Conservation (phyloP, 2,797 vertebrate species). For the Esox masquinongy region DNA sequence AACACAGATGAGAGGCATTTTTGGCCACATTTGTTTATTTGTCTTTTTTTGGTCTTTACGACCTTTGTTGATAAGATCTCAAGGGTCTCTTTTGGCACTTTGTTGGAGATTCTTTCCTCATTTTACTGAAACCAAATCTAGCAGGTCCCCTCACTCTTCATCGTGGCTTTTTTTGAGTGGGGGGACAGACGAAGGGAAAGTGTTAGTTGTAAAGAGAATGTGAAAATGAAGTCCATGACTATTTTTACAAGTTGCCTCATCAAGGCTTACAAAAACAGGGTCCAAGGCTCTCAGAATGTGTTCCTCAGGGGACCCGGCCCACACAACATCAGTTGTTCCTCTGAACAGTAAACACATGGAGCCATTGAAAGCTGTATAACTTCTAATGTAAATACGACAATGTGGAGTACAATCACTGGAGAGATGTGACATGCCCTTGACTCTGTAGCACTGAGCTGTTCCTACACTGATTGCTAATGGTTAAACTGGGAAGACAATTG, state of each 20-base stretch:
- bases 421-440: constrained; percentile 48
- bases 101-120: constrained; percentile 24
- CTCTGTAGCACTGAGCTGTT: constrained; percentile 30
- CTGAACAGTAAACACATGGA: not conserved
- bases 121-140: constrained; percentile 39
- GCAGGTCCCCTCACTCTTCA: not conserved
- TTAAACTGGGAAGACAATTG: constrained; percentile 53
- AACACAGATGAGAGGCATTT: constrained; percentile 41
- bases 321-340: not conserved
- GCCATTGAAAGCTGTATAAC: not conserved
- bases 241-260: not conserved
- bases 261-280: not conserved
- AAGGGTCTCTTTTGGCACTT: constrained; percentile 34
- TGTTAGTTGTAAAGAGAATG: constrained; percentile 17
- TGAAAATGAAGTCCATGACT: not conserved
- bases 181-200: constrained; percentile 13
- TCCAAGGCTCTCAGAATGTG: not conserved
- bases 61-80: constrained; percentile 30
- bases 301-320: not conserved
- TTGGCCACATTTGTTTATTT: constrained; percentile 38
- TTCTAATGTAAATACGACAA: constrained; percentile 1
- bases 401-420: constrained; percentile 18
- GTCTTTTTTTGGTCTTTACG: constrained; percentile 19
- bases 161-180: not conserved
- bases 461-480: constrained; percentile 17